Percentiles rank a stretch among this genome's conserved stretches.
Conservation (phyloP, 64 coral and sea anemone species). For the Exaiptasia diaphana region DNA sequence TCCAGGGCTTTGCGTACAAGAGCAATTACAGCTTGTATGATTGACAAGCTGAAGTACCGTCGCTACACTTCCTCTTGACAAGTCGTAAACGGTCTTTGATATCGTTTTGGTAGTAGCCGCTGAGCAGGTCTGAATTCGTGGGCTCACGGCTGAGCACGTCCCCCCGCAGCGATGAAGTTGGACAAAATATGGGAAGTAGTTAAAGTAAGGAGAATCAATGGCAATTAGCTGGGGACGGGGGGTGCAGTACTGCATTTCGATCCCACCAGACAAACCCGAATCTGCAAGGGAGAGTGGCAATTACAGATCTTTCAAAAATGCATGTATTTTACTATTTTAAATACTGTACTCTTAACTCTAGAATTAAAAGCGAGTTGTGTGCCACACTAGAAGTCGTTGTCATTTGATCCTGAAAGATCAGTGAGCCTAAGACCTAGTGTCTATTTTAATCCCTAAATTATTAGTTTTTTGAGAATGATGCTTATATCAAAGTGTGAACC, state of each 20-base stretch:
- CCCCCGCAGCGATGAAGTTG: constrained; percentile 43
- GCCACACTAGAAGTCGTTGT: too few relatives aligned
- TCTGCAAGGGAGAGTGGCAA: too few relatives aligned
- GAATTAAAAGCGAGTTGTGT: too few relatives aligned
- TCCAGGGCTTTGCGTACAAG: neutral
- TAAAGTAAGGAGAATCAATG: constrained; percentile 13
- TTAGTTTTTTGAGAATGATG: too few relatives aligned
- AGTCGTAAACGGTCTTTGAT: neutral
- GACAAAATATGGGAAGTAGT: constrained; percentile 41
- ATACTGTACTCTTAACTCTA: too few relatives aligned
- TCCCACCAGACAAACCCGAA: too few relatives aligned
- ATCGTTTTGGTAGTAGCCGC: neutral
- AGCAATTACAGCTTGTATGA: constrained; percentile 27
- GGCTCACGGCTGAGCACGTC: neutral
- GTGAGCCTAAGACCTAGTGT: too few relatives aligned
- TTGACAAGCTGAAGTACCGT: neutral
- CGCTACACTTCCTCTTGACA: neutral
- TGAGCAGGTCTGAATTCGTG: neutral
- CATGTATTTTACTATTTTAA: too few relatives aligned
- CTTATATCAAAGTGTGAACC: too few relatives aligned
- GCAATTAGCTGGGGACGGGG: constrained; percentile 12
- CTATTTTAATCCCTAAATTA: too few relatives aligned
- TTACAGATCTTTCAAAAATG: too few relatives aligned
- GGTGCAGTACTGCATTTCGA: neutral
- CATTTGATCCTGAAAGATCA: too few relatives aligned